Evolutionary conservation across 2,113 vertebrate species (phyloP).

Genomic region (Catagonus wagneri): DNA sequence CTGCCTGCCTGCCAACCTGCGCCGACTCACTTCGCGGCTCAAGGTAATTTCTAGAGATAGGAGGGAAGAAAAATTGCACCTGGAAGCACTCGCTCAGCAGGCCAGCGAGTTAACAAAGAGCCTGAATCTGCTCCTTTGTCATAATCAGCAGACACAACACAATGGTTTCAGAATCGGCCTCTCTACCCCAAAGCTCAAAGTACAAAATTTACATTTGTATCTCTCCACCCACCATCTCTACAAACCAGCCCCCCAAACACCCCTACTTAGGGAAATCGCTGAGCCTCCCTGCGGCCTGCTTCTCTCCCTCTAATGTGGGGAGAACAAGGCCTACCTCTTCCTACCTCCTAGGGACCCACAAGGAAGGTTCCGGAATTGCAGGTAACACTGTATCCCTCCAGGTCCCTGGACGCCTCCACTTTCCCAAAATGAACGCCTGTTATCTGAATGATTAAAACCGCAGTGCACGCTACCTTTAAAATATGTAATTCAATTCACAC

Average conservation of each 20-base stretch:
- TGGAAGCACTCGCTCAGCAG: slow-evolving; percentile 8
- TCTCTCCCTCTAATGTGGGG: not conserved
- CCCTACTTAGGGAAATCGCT: slow-evolving; percentile 18
- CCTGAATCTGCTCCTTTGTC: not conserved
- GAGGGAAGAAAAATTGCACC: slow-evolving; percentile 11
- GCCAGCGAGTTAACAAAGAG: slow-evolving; percentile 27
- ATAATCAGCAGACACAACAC: not conserved
- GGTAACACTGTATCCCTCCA: not conserved
- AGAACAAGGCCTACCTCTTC: not conserved
- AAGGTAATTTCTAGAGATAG: slow-evolving; percentile 53
- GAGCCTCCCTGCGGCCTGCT: slow-evolving; percentile 10
- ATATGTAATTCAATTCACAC: not conserved
- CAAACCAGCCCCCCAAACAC: not conserved
- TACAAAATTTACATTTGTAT: slow-evolving; percentile 3
- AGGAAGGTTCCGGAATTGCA: not conserved
- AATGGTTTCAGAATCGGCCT: slow-evolving; percentile 33
- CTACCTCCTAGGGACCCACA: not conserved
- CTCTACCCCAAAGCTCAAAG: slow-evolving; percentile 48
- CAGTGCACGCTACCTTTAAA: slow-evolving; percentile 1
- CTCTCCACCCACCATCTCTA: not conserved
- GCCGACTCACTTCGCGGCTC: not conserved
- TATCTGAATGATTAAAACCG: not conserved
- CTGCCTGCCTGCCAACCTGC: too few species aligned
- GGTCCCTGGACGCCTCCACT: not conserved
- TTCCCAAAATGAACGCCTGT: not conserved